These are phyloP conservation scores for Pomacea maculata DNA, from an alignment of 1,140 invertebrate species.

Conservation along the genomic window DNA sequence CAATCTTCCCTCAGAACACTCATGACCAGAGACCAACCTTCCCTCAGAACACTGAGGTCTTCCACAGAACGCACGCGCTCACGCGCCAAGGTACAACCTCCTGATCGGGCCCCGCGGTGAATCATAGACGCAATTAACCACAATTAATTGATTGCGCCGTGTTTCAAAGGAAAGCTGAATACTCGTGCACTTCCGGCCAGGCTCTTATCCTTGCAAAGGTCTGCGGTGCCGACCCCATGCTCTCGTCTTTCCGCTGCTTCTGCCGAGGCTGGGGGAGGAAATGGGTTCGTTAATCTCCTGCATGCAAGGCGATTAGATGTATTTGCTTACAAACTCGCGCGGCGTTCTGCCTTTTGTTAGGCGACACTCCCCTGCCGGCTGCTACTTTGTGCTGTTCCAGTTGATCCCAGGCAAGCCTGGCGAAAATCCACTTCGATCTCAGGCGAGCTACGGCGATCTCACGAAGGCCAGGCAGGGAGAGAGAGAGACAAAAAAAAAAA, in stretches of 20 bases:
- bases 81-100: no score
- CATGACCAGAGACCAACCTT: no score
- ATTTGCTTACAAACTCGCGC: slow-evolving; percentile 19
- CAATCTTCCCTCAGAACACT: no score
- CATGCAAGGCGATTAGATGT: slow-evolving; percentile 10
- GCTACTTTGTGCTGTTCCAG: no score
- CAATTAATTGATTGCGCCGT: slow-evolving; percentile 23
- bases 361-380: slow-evolving; percentile 2
- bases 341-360: slow-evolving; percentile 14
- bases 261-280: background rate
- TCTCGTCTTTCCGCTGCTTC: background rate
- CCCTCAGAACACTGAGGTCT: no score
- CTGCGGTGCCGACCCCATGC: background rate
- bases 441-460: no score
- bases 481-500: no score
- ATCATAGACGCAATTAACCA: slow-evolving; percentile 22
- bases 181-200: slow-evolving; percentile 7
- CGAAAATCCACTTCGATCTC: background rate
- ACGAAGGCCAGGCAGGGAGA: no score
- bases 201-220: background rate
- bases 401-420: background rate
- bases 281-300: slow-evolving; percentile 9
- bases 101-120: background rate
- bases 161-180: slow-evolving; percentile 7
- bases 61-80: no score